Conservation (phyloP, 37 sponge, comb jelly and placozoan genomes). For the Chondrilla cf. caribensis region DNA sequence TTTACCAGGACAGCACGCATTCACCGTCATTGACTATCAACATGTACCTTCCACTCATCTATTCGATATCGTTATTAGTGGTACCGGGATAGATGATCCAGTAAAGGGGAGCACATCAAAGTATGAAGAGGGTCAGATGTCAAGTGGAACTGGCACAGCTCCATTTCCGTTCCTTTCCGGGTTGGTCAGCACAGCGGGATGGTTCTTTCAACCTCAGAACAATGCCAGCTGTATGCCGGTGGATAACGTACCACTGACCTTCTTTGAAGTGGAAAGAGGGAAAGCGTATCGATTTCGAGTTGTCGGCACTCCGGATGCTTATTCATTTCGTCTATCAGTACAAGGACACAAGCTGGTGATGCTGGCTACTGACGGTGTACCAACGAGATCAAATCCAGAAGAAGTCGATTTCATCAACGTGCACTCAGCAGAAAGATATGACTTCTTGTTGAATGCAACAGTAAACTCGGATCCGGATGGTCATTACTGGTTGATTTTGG, state of each 20-base stretch:
- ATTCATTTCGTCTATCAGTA: conserved; percentile 57
- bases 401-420: conserved; percentile 69
- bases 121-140: too few species aligned
- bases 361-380: conserved; percentile 60
- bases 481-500: conserved; percentile 53
- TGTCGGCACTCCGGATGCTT: conserved; percentile 67
- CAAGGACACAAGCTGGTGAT: conserved; percentile 55
- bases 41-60: conserved; percentile 29
- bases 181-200: conserved; percentile 68
- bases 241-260: not conserved
- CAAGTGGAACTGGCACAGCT: conserved; percentile 46
- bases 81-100: not conserved
- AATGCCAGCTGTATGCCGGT: not conserved
- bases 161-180: conserved; percentile 68
- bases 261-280: not conserved
- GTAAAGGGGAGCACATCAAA: not conserved
- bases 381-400: not conserved
- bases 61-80: not conserved
- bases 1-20: conserved; percentile 50
- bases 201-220: conserved; percentile 10
- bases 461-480: conserved; percentile 12
- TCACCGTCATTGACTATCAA: conserved; percentile 68
- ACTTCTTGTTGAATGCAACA: conserved; percentile 27
- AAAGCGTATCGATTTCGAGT: conserved; percentile 64
- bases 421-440: conserved; percentile 78